Evolutionary conservation across 2,888 invertebrate genomes (phyloP).

Genomic region (Drosophila suboccidentalis): DNA sequence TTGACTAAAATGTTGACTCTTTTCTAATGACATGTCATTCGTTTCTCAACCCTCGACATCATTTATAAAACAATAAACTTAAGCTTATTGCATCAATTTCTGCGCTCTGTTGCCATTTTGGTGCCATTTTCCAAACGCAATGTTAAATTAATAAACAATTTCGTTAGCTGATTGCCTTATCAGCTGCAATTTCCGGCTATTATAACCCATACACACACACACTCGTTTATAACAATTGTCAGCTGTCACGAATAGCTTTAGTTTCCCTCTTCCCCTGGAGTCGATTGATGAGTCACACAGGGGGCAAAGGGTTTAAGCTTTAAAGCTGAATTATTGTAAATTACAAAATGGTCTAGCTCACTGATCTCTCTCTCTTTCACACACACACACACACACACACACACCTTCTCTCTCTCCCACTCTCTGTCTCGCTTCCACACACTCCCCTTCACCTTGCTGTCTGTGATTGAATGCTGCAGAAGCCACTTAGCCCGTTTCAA

Average conservation of each 20-base stretch:
- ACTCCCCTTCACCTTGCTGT: neutral
- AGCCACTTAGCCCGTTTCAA: constrained; percentile 69
- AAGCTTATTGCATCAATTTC: constrained; percentile 3
- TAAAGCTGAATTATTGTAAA: constrained; percentile 53
- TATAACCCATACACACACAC: constrained; percentile 14
- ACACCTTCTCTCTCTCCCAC: neutral
- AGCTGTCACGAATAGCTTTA: constrained; percentile 62
- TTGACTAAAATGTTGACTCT: too few relatives aligned
- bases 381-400: neutral
- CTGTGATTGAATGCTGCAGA: constrained; percentile 36
- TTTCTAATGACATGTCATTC: neutral
- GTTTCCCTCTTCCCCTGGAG: neutral
- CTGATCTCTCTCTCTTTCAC: constrained; percentile 7
- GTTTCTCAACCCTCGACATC: neutral
- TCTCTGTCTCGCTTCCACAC: neutral
- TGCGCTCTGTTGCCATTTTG: constrained; percentile 4
- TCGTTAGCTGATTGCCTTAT: constrained; percentile 47
- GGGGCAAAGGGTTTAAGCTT: constrained; percentile 21
- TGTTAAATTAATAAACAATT: constrained; percentile 52
- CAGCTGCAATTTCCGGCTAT: constrained; percentile 59
- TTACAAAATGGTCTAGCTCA: constrained; percentile 26
- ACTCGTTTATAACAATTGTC: constrained; percentile 56
- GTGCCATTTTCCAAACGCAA: constrained; percentile 29
- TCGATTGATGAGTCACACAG: constrained; percentile 32
- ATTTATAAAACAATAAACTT: neutral